phyloP scores from a whole-genome alignment of 2,113 vertebrate species.

The Sinocyclocheilus anshuiensis region DNA sequence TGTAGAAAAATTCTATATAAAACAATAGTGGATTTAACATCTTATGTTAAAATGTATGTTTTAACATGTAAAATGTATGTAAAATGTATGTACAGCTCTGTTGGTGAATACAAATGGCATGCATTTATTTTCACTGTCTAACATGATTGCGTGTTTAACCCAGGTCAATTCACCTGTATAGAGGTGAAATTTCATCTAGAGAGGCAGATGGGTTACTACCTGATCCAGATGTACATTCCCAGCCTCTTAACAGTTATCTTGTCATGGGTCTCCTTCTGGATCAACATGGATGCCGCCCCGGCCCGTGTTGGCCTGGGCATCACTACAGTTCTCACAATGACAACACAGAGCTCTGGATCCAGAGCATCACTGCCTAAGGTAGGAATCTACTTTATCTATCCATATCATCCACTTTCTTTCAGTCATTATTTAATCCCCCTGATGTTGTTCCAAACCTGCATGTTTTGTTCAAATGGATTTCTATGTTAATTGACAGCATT shows the following conservation, averaged over 20 bases:
- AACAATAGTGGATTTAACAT: too few species aligned
- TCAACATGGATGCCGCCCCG: conserved; percentile 93
- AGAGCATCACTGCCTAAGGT: conserved; percentile 94
- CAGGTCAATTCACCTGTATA: conserved; percentile 95
- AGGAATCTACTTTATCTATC: background rate
- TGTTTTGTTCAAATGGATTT: background rate
- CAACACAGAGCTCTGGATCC: conserved; percentile 92
- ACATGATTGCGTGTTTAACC: conserved; percentile 30
- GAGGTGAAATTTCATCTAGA: conserved; percentile 96
- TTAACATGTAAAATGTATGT: too few species aligned
- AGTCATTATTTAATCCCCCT: background rate
- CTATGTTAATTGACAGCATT: background rate
- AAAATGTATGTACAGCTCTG: too few species aligned
- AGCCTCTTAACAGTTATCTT: conserved; percentile 93
- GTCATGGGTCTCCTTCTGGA: conserved; percentile 97
- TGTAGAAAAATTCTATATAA: too few species aligned
- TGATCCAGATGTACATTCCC: conserved; percentile 98
- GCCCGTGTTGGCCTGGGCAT: conserved; percentile 92
- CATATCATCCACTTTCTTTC: background rate
- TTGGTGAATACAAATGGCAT: background rate
- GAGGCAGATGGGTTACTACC: conserved; percentile 95
- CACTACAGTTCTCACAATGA: conserved; percentile 96
- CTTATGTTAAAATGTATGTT: too few species aligned
- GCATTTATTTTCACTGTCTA: background rate
- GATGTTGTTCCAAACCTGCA: background rate